Conservation (phyloP, 2,113 vertebrate genomes). For the Microcebus murinus region DNA sequence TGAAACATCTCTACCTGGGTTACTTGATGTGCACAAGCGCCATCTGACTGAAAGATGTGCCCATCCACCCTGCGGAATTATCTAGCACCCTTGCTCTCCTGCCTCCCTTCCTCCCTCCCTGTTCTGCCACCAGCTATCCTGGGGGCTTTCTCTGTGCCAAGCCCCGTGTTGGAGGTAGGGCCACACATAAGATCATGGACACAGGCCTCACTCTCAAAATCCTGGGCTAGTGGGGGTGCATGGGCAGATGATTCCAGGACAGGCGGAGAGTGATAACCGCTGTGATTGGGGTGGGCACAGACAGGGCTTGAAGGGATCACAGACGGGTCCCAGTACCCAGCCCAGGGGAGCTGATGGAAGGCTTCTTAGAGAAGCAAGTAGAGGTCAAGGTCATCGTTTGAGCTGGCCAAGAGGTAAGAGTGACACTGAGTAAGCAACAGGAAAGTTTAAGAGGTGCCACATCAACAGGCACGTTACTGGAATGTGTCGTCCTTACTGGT, state of each 20-base stretch:
- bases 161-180: background rate
- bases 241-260: background rate
- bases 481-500: accelerated
- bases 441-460: background rate
- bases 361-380: background rate
- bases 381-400: background rate
- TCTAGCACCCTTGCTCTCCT: background rate
- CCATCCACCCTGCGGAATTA: background rate
- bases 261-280: background rate
- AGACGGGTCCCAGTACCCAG: background rate
- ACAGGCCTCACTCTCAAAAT: background rate
- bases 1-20: background rate
- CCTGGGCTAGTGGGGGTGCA: background rate
- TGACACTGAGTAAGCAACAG: background rate
- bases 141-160: background rate
- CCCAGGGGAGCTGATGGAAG: background rate
- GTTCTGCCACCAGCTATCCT: background rate
- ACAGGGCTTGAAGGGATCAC: background rate
- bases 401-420: background rate
- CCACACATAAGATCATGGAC: background rate
- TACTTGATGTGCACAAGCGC: background rate
- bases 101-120: background rate
- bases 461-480: background rate
- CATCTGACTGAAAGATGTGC: background rate
- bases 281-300: too few species aligned